A percentile compares a stretch with the other conserved stretches of the same genome.
phyloP scores from a whole-genome alignment of 1,140 invertebrate genomes.

The Mactra quadrangularis region DNA sequence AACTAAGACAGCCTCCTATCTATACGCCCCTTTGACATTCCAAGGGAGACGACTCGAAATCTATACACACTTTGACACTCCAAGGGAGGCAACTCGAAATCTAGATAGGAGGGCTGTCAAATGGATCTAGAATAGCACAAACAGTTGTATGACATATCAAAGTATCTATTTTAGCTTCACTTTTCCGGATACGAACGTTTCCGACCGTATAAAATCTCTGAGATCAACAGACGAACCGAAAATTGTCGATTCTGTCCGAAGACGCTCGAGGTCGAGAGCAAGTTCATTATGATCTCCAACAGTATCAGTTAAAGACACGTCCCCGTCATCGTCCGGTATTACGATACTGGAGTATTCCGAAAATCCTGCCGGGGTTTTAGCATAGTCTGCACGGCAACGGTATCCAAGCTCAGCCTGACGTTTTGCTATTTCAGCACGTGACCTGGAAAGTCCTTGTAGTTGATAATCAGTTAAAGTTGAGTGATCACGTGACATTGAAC shows the following conservation, averaged over 20 bases:
- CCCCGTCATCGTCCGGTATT: slow-evolving; percentile 56
- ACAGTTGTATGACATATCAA: neutral
- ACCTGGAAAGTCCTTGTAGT: slow-evolving; percentile 35
- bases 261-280: slow-evolving; percentile 42
- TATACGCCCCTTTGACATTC: too few relatives aligned
- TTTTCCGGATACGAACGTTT: slow-evolving; percentile 48
- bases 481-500: slow-evolving; percentile 16
- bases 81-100: too few relatives aligned
- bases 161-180: neutral
- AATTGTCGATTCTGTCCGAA: slow-evolving; percentile 49
- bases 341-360: slow-evolving; percentile 58
- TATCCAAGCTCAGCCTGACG: slow-evolving; percentile 39
- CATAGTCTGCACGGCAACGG: slow-evolving; percentile 54
- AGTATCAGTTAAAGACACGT: slow-evolving; percentile 50
- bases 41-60: too few relatives aligned
- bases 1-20: too few relatives aligned
- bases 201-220: slow-evolving; percentile 44
- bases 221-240: slow-evolving; percentile 48
- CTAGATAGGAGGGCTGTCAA: too few relatives aligned
- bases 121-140: neutral
- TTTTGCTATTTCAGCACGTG: slow-evolving; percentile 48
- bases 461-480: slow-evolving; percentile 15
- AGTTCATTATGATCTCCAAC: slow-evolving; percentile 20
- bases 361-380: slow-evolving; percentile 37
- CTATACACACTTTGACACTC: too few relatives aligned